Base-by-base conservation (phyloP, 2,888 invertebrate genomes). In the Pammene fasciana region DNA sequence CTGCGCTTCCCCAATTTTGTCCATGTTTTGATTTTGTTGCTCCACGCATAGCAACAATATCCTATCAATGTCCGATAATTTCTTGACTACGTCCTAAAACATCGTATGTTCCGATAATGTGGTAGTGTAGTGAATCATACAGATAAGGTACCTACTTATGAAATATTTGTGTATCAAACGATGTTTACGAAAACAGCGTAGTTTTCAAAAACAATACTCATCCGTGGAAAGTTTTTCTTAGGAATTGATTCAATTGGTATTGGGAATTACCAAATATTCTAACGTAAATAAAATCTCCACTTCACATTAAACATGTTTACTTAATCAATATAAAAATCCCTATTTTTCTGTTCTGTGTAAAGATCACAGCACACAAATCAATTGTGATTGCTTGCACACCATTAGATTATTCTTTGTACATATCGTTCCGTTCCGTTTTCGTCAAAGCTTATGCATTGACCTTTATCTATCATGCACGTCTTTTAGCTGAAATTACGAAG, bases 41-140 rank as follows among this genome's bases (percentile, higher is more conserved):
- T 92, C 90, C 73, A 93, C 84, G 74, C 93, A 93, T 7, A 93
- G 79, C 5, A 95, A 93, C 14, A 98, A 88, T 16, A 98, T 93
- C 79, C 95, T 95, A 78, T 98, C 97, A n/a, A 97, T 94, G 73
- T 97, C 97, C 2, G 94, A 88, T 70, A 98, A 93, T 76, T 95
- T 94, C 72, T 94, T 93, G 55, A 97, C 84, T 4, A 94, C 90
- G 67, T 93, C 93, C 95, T 95, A 77, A 48, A 60, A n/a, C 43
- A 70, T 60, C 16, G 18, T 59, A 38, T n/a, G 52, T 45, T 46
- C n/a, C 0, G 43, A 38, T 38, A 38, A 7, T 38, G 7, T 9
- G 6, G 7, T 38, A 6, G 38, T 9, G 38, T 6, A 43, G 14
- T 64, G 52, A 59, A 45, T 57, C 45, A 57, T 45, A 26, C 10